Evolutionary conservation across 2,888 invertebrate genomes (phyloP).

Genomic region (Drosophila tripunctata): DNA sequence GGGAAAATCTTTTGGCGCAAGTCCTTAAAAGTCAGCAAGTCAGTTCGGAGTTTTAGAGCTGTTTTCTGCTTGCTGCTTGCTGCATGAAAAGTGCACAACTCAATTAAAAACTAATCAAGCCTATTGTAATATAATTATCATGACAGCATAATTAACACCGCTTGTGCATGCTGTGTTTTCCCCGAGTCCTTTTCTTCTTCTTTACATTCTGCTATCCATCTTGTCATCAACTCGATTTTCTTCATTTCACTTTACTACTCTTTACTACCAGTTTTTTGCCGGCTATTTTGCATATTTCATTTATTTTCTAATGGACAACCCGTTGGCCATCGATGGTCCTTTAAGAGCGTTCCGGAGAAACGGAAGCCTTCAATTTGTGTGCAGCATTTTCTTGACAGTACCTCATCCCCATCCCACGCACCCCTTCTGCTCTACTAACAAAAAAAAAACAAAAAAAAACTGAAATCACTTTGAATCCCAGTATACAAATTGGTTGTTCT

Average conservation of each 20-base stretch:
- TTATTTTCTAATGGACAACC: constrained; percentile 70
- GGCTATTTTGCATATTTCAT: constrained; percentile 57
- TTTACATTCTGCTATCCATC: background rate
- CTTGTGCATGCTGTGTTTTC: constrained; percentile 35
- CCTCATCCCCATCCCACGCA: background rate
- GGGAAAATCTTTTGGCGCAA: background rate
- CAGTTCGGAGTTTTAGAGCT: constrained; percentile 26
- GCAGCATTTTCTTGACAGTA: constrained; percentile 61
- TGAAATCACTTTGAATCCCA: constrained; percentile 59
- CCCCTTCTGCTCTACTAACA: background rate
- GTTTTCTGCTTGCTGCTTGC: constrained; percentile 27
- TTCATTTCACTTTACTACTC: constrained; percentile 16
- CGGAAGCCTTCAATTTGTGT: constrained; percentile 67
- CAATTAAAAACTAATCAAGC: constrained; percentile 81
- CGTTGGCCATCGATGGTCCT: constrained; percentile 62
- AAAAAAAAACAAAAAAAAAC: constrained; percentile 7
- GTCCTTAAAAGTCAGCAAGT: constrained; percentile 19
- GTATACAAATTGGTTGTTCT: constrained; percentile 72
- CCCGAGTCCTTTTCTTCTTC: background rate
- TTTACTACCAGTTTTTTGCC: constrained; percentile 25
- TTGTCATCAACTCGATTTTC: constrained; percentile 16
- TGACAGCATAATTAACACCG: constrained; percentile 77
- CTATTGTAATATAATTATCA: constrained; percentile 80
- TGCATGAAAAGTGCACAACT: constrained; percentile 70
- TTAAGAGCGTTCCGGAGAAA: constrained; percentile 47